phyloP scores from a whole-genome alignment of 2,113 vertebrate species.

The Puntigrus tetrazona region DNA sequence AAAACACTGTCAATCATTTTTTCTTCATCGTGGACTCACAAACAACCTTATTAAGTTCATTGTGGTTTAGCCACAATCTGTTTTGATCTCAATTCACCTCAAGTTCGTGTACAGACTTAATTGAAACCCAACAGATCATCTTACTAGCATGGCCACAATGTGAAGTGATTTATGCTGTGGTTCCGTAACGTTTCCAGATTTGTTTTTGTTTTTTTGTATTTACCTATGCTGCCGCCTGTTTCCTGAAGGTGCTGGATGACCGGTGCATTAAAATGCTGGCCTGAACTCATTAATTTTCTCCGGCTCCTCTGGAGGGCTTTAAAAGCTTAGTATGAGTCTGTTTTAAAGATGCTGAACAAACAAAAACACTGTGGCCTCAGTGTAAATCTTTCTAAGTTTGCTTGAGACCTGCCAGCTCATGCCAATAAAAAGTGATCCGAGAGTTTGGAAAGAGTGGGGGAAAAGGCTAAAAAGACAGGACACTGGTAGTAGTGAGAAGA shows the following conservation, averaged over 20 bases:
- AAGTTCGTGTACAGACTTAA: slow-evolving; percentile 35
- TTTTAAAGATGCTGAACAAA: slow-evolving; percentile 69
- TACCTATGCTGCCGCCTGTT: slow-evolving; percentile 60
- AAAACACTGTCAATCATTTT: slow-evolving; percentile 26
- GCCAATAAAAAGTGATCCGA: slow-evolving; percentile 50
- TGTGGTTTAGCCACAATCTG: slow-evolving; percentile 10
- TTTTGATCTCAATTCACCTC: slow-evolving; percentile 18
- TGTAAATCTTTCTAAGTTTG: slow-evolving; percentile 62
- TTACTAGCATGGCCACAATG: slow-evolving; percentile 24
- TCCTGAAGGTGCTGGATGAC: slow-evolving; percentile 61
- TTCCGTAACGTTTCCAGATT: slow-evolving; percentile 54
- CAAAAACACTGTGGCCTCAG: slow-evolving; percentile 63
- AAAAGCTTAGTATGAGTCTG: slow-evolving; percentile 56
- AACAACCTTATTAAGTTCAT: slow-evolving; percentile 40
- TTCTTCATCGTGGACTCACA: slow-evolving; percentile 2
- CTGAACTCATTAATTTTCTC: slow-evolving; percentile 67
- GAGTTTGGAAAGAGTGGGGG: neutral
- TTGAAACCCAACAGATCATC: slow-evolving; percentile 57
- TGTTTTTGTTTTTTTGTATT: slow-evolving; percentile 54
- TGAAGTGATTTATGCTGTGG: slow-evolving; percentile 58
- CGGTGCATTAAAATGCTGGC: slow-evolving; percentile 59
- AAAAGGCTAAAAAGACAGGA: slow-evolving; percentile 17
- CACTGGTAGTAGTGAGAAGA: slow-evolving; percentile 4
- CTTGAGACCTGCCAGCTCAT: slow-evolving; percentile 51
- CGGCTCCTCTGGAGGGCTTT: slow-evolving; percentile 68